A percentile compares a stretch with the other conserved stretches of the same genome.
Conservation (phyloP, 2,113 vertebrate species). For the Psittacula cyanocephala region DNA sequence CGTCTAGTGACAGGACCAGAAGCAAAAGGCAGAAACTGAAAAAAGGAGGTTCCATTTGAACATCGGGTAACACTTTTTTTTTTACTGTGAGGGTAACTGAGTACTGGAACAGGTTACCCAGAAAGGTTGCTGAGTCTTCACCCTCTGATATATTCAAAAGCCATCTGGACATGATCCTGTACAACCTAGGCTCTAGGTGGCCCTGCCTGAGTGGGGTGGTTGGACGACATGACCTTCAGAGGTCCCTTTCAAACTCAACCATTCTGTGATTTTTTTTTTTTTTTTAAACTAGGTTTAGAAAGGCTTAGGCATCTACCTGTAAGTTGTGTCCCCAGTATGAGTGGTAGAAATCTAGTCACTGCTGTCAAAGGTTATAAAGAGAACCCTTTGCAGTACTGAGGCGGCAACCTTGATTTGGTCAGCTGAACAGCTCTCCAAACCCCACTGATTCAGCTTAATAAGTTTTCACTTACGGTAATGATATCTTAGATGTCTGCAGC, state of each 20-base stretch:
- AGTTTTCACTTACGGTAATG: background rate
- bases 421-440: background rate
- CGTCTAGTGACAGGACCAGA: background rate
- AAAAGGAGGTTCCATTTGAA: background rate
- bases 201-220: background rate
- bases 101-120: background rate
- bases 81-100: background rate
- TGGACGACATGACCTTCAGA: background rate
- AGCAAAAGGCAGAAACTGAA: background rate
- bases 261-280: background rate
- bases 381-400: background rate
- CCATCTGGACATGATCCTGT: background rate
- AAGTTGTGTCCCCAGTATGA: background rate
- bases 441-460: background rate
- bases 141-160: background rate
- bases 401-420: background rate
- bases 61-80: background rate
- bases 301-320: background rate
- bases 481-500: background rate
- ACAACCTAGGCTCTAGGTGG: background rate
- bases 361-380: background rate
- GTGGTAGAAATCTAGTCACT: background rate
- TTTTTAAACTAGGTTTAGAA: background rate
- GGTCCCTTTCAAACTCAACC: background rate
- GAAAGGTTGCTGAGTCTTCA: background rate